Evolutionary conservation across 2,888 invertebrate species (phyloP).

Genomic region (Prosopocoilus inquinatus): DNA sequence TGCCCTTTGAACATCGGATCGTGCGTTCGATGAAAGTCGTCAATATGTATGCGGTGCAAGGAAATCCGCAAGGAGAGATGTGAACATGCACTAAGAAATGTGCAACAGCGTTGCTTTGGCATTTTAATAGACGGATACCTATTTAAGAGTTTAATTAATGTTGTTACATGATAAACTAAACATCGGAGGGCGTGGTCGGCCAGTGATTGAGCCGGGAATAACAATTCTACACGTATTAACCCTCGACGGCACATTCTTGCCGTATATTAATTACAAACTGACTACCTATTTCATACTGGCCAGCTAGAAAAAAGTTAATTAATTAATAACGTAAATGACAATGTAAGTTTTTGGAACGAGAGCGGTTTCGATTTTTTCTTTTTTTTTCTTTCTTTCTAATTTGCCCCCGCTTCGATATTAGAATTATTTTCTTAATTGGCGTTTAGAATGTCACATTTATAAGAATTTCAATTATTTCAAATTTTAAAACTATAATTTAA

Average conservation of each 20-base stretch:
- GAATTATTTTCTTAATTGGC: not conserved
- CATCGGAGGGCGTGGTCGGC: slow-evolving; percentile 39
- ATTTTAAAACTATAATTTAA: too few species aligned
- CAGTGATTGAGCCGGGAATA: slow-evolving; percentile 37
- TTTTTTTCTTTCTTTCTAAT: too few species aligned
- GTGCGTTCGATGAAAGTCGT: too few species aligned
- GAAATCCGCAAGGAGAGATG: slow-evolving; percentile 24
- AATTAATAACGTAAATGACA: slow-evolving; percentile 20
- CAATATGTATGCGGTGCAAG: too few species aligned
- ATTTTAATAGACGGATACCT: slow-evolving; percentile 45
- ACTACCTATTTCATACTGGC: slow-evolving; percentile 8
- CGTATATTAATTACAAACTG: slow-evolving; percentile 18
- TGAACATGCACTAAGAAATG: slow-evolving; percentile 27
- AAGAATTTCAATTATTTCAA: too few species aligned
- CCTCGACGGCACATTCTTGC: slow-evolving; percentile 8
- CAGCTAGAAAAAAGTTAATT: slow-evolving; percentile 15
- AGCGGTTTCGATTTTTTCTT: not conserved
- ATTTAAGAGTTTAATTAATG: slow-evolving; percentile 47
- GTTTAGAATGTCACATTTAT: too few species aligned
- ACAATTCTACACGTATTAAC: slow-evolving; percentile 20
- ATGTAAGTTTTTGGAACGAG: slow-evolving; percentile 13
- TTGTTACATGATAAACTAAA: slow-evolving; percentile 44
- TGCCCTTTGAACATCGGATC: too few species aligned
- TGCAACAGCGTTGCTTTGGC: slow-evolving; percentile 33
- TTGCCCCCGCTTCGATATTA: slow-evolving; percentile 2